phyloP scores from a whole-genome alignment of 2,113 vertebrate species.

The Calcarius ornatus region DNA sequence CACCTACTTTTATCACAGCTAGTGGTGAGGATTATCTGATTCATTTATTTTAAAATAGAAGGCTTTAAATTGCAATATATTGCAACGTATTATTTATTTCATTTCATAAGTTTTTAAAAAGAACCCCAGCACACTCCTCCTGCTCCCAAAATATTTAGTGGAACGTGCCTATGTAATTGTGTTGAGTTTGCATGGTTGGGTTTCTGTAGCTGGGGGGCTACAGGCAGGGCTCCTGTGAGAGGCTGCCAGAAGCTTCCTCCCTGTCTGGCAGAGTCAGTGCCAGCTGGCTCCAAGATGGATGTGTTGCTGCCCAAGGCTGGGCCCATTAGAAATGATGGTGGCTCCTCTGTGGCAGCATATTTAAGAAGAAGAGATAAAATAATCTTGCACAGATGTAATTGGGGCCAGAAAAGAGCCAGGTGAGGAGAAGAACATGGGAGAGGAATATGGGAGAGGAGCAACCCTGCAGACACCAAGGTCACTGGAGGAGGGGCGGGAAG shows the following conservation, averaged over 20 bases:
- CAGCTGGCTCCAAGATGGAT: background rate
- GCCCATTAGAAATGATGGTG: background rate
- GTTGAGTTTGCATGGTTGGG: background rate
- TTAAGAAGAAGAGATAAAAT: background rate
- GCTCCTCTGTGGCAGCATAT: background rate
- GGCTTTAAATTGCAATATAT: background rate
- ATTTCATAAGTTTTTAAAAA: background rate
- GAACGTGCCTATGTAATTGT: background rate
- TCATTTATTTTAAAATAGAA: background rate
- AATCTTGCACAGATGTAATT: background rate
- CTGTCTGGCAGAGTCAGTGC: fast-evolving
- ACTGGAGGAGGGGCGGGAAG: fast-evolving
- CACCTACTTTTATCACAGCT: background rate
- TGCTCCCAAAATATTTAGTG: background rate
- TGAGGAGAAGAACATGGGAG: background rate
- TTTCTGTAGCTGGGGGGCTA: background rate
- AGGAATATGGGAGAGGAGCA: background rate
- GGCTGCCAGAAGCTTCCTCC: background rate
- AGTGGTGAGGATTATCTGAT: background rate
- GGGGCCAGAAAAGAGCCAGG: fast-evolving
- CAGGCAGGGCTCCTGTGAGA: background rate
- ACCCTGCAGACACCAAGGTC: too few relatives aligned
- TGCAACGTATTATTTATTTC: background rate
- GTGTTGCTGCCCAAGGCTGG: background rate
- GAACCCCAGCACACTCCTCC: fast-evolving